A percentile compares a stretch with the other conserved stretches of the same genome.
phyloP scores from a whole-genome alignment of 2,113 vertebrate species.

The Erythrocercus mccallii region DNA sequence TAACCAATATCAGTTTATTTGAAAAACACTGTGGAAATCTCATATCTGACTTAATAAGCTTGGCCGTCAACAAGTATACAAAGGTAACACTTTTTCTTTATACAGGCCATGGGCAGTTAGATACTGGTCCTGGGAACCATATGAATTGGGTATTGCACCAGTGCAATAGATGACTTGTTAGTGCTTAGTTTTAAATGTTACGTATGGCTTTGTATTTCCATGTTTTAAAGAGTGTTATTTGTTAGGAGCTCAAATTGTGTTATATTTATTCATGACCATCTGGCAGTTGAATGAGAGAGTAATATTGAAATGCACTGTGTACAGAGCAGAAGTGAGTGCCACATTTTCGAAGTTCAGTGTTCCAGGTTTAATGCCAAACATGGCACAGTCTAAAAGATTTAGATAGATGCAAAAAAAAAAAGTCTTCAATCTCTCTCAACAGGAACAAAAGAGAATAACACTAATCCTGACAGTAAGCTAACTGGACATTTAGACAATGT shows the following conservation, averaged over 20 bases:
- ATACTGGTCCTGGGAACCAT: neutral
- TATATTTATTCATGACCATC: slow-evolving; percentile 60
- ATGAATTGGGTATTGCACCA: neutral
- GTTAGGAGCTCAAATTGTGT: slow-evolving; percentile 53
- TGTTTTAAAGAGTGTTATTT: slow-evolving; percentile 59
- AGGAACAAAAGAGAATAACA: slow-evolving; percentile 24
- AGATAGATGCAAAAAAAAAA: neutral
- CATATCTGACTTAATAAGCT: slow-evolving; percentile 83
- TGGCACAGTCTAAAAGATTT: slow-evolving; percentile 43
- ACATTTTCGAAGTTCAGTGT: slow-evolving; percentile 39
- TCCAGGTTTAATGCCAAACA: slow-evolving; percentile 33
- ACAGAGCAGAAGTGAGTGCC: slow-evolving; percentile 51
- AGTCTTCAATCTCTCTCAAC: neutral
- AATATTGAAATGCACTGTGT: slow-evolving; percentile 59
- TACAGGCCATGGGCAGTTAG: neutral
- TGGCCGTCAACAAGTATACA: slow-evolving; percentile 85
- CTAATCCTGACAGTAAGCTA: slow-evolving; percentile 1
- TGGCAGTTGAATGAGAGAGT: slow-evolving; percentile 40
- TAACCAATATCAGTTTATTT: slow-evolving; percentile 89
- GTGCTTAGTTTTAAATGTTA: slow-evolving; percentile 27
- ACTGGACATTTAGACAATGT: slow-evolving; percentile 11
- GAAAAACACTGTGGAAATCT: slow-evolving; percentile 89
- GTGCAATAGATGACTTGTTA: neutral
- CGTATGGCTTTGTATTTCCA: slow-evolving; percentile 1
- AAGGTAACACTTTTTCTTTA: slow-evolving; percentile 80